Evolutionary conservation across 2,113 vertebrate species (phyloP).

Genomic region (Todiramphus saurophagus): DNA sequence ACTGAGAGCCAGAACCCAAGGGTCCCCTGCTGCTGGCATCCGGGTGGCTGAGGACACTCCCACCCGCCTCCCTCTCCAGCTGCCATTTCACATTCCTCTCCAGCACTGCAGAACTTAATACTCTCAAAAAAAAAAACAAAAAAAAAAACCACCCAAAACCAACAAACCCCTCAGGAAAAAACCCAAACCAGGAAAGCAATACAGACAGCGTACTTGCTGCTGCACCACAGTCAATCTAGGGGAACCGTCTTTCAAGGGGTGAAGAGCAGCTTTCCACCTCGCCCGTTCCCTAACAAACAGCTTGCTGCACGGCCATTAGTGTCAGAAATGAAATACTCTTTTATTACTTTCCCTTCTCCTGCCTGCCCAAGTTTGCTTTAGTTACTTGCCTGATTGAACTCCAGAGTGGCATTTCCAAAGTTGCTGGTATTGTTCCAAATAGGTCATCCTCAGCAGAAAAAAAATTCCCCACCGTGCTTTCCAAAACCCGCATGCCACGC

Average conservation of each 20-base stretch:
- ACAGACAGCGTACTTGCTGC: not conserved
- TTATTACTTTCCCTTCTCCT: conserved; percentile 32
- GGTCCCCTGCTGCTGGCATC: not conserved
- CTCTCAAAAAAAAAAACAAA: not conserved
- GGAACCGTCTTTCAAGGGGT: not conserved
- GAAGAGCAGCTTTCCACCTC: not conserved
- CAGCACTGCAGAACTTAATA: not conserved
- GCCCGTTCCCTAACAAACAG: not conserved
- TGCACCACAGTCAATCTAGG: not conserved
- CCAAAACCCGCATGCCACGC: conserved; percentile 65
- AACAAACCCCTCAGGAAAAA: not conserved
- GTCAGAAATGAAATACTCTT: conserved; percentile 46
- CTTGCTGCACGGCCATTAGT: not conserved
- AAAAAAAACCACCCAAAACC: no score
- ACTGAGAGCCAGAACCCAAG: not conserved
- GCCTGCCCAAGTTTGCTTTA: conserved; percentile 57
- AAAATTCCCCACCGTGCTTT: conserved; percentile 69
- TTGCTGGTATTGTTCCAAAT: conserved; percentile 77
- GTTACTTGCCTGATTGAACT: conserved; percentile 68
- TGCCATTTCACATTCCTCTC: conserved; percentile 7
- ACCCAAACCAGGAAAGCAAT: not conserved
- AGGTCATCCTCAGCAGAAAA: conserved; percentile 79
- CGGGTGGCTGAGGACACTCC: not conserved
- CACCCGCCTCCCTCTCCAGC: not conserved
- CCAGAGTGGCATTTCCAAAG: conserved; percentile 75